Conservation (phyloP, 2,113 vertebrate species). For the Lagopus leucura region DNA sequence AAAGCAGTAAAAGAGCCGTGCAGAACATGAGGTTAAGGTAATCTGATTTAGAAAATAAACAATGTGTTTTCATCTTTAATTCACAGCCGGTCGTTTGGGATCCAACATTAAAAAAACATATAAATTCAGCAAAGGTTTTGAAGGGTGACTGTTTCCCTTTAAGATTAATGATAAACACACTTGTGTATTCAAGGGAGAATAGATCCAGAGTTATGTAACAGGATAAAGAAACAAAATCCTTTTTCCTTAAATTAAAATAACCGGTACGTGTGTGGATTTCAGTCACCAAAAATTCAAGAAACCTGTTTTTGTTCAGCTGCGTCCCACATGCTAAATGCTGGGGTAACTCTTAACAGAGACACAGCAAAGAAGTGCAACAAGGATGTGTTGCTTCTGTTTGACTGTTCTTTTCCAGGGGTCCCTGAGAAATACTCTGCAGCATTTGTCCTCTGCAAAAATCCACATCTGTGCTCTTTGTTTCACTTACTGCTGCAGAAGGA, state of each 20-base stretch:
- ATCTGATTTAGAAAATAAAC: slow-evolving; percentile 22
- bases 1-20: slow-evolving; percentile 6
- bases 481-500: not conserved
- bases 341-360: not conserved
- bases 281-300: slow-evolving; percentile 10
- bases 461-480: not conserved
- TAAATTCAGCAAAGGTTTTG: slow-evolving; percentile 24
- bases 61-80: not conserved
- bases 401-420: not conserved
- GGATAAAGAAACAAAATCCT: slow-evolving; percentile 68
- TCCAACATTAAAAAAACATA: not conserved
- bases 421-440: not conserved
- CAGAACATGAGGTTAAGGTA: slow-evolving; percentile 19
- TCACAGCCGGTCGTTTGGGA: not conserved
- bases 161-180: slow-evolving; percentile 68
- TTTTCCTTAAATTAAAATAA: slow-evolving; percentile 64
- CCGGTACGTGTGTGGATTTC: slow-evolving; percentile 8
- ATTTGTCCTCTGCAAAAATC: not conserved
- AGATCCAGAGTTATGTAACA: slow-evolving; percentile 62
- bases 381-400: not conserved
- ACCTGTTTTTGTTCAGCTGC: slow-evolving; percentile 26
- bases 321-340: not conserved
- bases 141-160: slow-evolving; percentile 49
- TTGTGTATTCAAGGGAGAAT: slow-evolving; percentile 52
- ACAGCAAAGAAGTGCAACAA: not conserved